Percentiles rank a stretch among this genome's conserved stretches.
Evolutionary conservation across 2,797 vertebrate genomes (phyloP).

Genomic region (Gymnodraco acuticeps): DNA sequence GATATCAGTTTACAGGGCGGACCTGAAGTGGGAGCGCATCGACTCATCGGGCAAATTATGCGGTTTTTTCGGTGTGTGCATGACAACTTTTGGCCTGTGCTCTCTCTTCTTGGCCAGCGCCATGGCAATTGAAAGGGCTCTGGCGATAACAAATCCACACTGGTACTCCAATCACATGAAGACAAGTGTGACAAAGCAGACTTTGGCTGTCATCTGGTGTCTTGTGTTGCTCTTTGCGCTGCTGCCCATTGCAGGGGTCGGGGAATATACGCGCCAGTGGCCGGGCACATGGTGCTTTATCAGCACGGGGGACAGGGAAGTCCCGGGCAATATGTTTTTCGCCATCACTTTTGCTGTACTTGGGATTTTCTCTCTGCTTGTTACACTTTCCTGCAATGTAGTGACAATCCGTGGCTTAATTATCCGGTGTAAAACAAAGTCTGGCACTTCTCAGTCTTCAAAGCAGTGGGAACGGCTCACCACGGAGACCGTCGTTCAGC

Average conservation of each 20-base stretch:
- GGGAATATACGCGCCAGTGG: conserved; percentile 92
- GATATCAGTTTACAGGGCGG: conserved; percentile 91
- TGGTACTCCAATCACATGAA: conserved; percentile 96
- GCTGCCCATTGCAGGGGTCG: conserved; percentile 90
- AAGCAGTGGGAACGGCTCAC: conserved; percentile 94
- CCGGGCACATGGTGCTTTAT: conserved; percentile 99
- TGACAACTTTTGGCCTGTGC: conserved; percentile 95
- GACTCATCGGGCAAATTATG: conserved; percentile 91
- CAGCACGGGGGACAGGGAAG: conserved; percentile 79
- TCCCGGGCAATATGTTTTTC: conserved; percentile 84
- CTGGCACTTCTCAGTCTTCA: conserved; percentile 81
- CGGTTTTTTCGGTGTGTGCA: conserved; percentile 93
- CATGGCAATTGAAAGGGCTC: conserved; percentile 93
- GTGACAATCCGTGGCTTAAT: conserved; percentile 92
- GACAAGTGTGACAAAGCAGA: conserved; percentile 86
- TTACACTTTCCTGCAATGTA: conserved; percentile 93
- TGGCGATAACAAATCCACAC: conserved; percentile 94
- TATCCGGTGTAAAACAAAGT: conserved; percentile 88
- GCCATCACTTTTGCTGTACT: conserved; percentile 90
- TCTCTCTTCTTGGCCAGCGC: conserved; percentile 93
- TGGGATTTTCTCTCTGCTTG: conserved; percentile 89
- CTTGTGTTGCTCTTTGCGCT: conserved; percentile 89
- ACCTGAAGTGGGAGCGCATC: conserved; percentile 84
- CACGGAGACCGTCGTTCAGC: conserved; percentile 94
- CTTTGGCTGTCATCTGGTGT: conserved; percentile 87